A percentile compares a stretch with the other conserved stretches of the same genome.
phyloP scores from a whole-genome alignment of 2,888 invertebrate species.

The Lutraria lutraria region DNA sequence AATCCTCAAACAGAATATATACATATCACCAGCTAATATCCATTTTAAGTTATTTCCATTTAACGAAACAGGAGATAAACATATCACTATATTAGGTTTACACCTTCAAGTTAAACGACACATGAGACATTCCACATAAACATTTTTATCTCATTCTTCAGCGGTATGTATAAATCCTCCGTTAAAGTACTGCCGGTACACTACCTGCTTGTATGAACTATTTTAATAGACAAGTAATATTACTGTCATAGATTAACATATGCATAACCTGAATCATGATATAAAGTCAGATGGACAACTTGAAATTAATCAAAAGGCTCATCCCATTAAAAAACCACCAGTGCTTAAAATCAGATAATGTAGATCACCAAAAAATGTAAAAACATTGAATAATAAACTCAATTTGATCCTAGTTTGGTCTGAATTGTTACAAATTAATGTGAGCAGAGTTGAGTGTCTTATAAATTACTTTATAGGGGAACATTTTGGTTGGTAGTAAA shows the following conservation, averaged over 20 bases:
- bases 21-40: not conserved
- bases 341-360: not conserved
- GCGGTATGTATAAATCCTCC: constrained; percentile 33
- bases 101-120: constrained; percentile 27
- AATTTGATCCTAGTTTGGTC: not conserved
- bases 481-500: constrained; percentile 16
- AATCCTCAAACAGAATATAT: not conserved
- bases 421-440: not conserved
- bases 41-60: not conserved
- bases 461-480: not conserved
- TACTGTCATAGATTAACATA: constrained; percentile 31
- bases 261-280: constrained; percentile 31
- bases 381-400: not conserved
- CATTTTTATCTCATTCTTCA: constrained; percentile 30
- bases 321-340: constrained; percentile 8
- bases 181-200: constrained; percentile 13
- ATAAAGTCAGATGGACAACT: not conserved
- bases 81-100: constrained; percentile 7
- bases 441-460: not conserved
- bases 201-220: constrained; percentile 2
- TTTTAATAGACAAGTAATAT: constrained; percentile 5
- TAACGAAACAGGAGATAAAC: constrained; percentile 20
- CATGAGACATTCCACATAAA: constrained; percentile 5
- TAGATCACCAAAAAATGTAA: not conserved
- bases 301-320: constrained; percentile 18